Conservation (phyloP, 2,888 invertebrate genomes). For the Sarcophaga subvicina region DNA sequence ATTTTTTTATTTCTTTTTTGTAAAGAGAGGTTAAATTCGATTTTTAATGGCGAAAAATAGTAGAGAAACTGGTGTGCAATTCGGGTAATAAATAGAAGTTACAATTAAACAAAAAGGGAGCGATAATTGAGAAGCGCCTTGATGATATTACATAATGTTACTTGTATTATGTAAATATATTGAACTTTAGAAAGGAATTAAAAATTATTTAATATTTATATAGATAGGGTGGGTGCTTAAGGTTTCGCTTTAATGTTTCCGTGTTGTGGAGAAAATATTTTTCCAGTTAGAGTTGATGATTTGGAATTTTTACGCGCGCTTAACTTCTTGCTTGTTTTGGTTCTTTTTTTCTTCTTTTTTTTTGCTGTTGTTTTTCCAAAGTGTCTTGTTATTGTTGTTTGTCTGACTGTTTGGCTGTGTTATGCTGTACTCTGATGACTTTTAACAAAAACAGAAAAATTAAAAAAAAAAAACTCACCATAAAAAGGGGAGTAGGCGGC, state of each 20-base stretch:
- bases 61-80: no score
- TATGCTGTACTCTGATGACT: not conserved
- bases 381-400: not conserved
- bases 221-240: not conserved
- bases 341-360: not conserved
- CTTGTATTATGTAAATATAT: no score
- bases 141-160: no score
- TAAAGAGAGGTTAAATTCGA: no score
- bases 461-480: not conserved
- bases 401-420: conserved; percentile 21
- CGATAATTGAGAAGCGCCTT: no score
- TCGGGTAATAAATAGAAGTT: no score
- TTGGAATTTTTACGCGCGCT: conserved; percentile 69
- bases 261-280: not conserved
- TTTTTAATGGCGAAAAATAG: no score
- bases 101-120: no score
- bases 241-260: conserved; percentile 6
- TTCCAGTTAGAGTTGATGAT: conserved; percentile 54
- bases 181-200: no score
- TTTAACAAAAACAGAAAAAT: not conserved
- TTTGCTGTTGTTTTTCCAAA: not conserved
- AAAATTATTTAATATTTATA: no score
- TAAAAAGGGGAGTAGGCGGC: conserved; percentile 31
- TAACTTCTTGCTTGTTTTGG: conserved; percentile 20
- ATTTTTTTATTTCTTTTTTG: no score